Evolutionary conservation across 2,888 invertebrate genomes (phyloP).

Genomic region (Hecatera dysodea): DNA sequence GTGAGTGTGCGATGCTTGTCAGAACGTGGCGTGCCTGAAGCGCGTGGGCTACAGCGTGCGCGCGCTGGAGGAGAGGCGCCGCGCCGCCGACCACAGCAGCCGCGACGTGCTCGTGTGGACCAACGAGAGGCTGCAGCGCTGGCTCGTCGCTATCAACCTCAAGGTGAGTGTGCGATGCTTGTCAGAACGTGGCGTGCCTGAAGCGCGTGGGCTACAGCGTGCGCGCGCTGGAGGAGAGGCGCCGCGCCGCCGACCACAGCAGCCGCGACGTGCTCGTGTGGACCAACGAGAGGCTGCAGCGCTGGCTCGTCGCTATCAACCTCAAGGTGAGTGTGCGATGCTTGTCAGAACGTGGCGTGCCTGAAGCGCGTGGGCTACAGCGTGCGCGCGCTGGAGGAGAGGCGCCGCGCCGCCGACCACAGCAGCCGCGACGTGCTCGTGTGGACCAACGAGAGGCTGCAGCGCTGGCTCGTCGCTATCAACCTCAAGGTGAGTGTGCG

Average conservation of each 20-base stretch:
- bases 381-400: too few relatives aligned
- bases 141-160: constrained; percentile 97
- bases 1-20: constrained; percentile 91
- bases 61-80: constrained; percentile 97
- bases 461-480: too few relatives aligned
- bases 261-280: constrained; percentile 98
- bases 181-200: constrained; percentile 99
- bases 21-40: constrained; percentile 99
- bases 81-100: constrained; percentile 94
- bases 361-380: too few relatives aligned
- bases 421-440: too few relatives aligned
- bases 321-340: constrained; percentile 95
- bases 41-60: constrained; percentile 99
- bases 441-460: too few relatives aligned
- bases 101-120: constrained; percentile 99
- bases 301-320: constrained; percentile 98
- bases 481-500: too few relatives aligned
- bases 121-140: constrained; percentile 98
- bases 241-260: constrained; percentile 95
- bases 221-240: constrained; percentile 97
- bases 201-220: constrained; percentile 99
- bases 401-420: too few relatives aligned
- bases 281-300: constrained; percentile 99
- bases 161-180: constrained; percentile 91
- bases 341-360: too few relatives aligned